Conservation (phyloP, 2,113 vertebrate species). For the Albula goreensis region DNA sequence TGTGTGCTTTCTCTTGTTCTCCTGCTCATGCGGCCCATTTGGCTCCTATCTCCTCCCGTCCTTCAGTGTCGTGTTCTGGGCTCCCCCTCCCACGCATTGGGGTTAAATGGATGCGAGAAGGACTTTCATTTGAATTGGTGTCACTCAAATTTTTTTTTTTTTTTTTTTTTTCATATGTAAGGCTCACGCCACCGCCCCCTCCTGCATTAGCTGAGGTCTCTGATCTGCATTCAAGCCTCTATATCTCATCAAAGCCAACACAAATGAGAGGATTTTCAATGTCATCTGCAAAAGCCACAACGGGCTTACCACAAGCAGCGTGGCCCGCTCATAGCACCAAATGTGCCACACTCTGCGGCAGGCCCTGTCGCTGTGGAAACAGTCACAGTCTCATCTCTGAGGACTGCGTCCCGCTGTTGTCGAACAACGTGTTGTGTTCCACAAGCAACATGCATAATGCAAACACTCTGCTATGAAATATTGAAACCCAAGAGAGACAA, state of each 20-base stretch:
- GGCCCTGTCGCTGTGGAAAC: neutral
- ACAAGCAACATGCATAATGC: slow-evolving; percentile 66
- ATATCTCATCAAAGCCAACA: neutral
- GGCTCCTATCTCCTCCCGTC: neutral
- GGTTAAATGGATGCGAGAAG: neutral
- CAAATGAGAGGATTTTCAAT: neutral
- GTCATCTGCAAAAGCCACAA: neutral
- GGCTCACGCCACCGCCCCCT: neutral
- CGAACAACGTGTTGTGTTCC: slow-evolving; percentile 59
- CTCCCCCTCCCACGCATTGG: neutral
- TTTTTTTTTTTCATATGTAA: neutral
- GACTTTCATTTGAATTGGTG: neutral
- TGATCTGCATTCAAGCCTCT: neutral
- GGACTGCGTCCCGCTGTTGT: slow-evolving; percentile 44
- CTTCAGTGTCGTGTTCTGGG: neutral
- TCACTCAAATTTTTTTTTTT: neutral
- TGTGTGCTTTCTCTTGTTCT: slow-evolving; percentile 9
- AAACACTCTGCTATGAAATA: slow-evolving; percentile 55
- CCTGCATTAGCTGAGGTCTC: too few species aligned
- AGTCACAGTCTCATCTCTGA: slow-evolving; percentile 27
- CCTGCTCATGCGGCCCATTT: neutral
- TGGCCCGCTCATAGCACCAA: neutral
- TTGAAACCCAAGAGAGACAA: slow-evolving; percentile 50
- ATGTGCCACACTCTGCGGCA: neutral
- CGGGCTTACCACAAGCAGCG: neutral